Base-by-base conservation (phyloP, 1,140 invertebrate genomes). In the Zaprionus kolodkinae region DNA sequence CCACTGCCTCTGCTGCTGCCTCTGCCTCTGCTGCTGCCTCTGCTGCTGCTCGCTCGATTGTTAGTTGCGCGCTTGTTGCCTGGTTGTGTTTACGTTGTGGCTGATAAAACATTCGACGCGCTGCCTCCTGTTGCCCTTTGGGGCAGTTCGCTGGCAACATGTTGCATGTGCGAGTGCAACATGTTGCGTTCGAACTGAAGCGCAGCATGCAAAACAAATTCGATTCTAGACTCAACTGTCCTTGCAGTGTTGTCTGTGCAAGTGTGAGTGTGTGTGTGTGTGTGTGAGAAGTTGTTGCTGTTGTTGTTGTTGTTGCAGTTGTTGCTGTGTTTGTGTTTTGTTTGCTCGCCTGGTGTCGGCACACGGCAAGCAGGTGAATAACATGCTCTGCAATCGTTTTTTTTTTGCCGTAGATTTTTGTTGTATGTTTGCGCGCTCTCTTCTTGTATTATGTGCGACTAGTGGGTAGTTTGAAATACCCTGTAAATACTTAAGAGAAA, bases 21-120 rank as follows among this genome's bases (percentile, higher is more conserved):
- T 30, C 40, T 45, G 36, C 21, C 30, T 10, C 35, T 3, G 50
- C 25, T 25, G 6, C 40, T 45, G 36, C 21, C 30, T 10, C 35
- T 3, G 50, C 25, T 25, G 6, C 13, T 63, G 15, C 10, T 36
- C 30, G 62, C 40, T 68, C 52, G 61, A 67, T 76, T 76, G 75
- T 62, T 57, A 33, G 48, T 73, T 66, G 63, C 63, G 43, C 64
- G 71, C 13, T 38, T 59, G 57, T 62, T 70, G 61, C 30, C 38
- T 73, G 71, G 63, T 77, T 89, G 85, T 89, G 85, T 89, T 89
- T 89, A 90, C 81, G 85, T 89, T 89, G 78, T 66, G 82, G 75
- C 84, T 83, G 80, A 88, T 82, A 87, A 82, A 74, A 73, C 38
- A 40, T 4, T 76, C 65, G 30, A 57, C 73, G 74, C 50, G 68